Percentiles rank a stretch among this genome's conserved stretches.
Evolutionary conservation across 1,140 invertebrate genomes (phyloP).

Genomic region (Zaprionus tsacasi): DNA sequence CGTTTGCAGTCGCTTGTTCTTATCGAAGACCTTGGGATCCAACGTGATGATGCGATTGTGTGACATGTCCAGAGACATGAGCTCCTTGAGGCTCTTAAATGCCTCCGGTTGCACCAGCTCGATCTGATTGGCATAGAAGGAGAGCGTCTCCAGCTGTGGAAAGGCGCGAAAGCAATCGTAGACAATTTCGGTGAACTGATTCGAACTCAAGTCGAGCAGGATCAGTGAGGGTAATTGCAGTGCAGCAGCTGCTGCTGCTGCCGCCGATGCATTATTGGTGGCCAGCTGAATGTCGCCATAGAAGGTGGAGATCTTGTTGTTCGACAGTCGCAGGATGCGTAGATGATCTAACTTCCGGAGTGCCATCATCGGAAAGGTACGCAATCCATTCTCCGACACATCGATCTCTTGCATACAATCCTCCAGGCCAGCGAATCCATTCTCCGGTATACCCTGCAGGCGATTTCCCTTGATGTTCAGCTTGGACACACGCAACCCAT

Average conservation of each 20-base stretch:
- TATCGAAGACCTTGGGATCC: conserved; percentile 89
- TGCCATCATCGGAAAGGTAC: conserved; percentile 91
- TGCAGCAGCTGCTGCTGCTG: conserved; percentile 50
- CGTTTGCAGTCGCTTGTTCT: conserved; percentile 90
- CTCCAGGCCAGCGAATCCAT: conserved; percentile 94
- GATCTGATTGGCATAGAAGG: conserved; percentile 93
- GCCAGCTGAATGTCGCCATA: conserved; percentile 72
- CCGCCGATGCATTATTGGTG: conserved; percentile 82
- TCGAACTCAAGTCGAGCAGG: conserved; percentile 93
- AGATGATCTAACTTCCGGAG: conserved; percentile 90
- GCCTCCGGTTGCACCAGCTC: conserved; percentile 90
- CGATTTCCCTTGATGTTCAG: conserved; percentile 93
- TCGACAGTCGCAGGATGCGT: conserved; percentile 90
- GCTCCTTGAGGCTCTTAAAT: conserved; percentile 89
- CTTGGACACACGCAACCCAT: conserved; percentile 91
- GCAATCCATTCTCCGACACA: conserved; percentile 93
- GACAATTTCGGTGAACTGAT: conserved; percentile 90
- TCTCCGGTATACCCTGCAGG: conserved; percentile 91
- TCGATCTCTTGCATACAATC: conserved; percentile 92
- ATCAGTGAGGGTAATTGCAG: conserved; percentile 89
- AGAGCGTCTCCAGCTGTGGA: conserved; percentile 91
- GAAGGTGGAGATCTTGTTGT: conserved; percentile 90
- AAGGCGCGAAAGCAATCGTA: conserved; percentile 91
- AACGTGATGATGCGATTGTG: conserved; percentile 93
- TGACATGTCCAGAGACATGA: conserved; percentile 94